Evolutionary conservation across 2,888 invertebrate genomes (phyloP).

Genomic region (Ichneumoninae sp.): DNA sequence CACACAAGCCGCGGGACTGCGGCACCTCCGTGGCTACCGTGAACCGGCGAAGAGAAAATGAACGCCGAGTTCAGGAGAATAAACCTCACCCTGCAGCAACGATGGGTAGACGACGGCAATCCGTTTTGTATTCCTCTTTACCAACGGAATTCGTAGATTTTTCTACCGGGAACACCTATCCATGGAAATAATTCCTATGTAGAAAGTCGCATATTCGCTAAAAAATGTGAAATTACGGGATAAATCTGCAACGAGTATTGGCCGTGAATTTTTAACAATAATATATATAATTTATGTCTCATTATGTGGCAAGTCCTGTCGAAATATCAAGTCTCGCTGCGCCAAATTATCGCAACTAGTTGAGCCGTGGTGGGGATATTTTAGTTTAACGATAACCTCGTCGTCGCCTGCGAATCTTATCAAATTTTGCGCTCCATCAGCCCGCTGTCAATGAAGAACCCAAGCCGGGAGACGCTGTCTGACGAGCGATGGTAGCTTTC

Average conservation of each 20-base stretch:
- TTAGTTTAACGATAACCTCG: not conserved
- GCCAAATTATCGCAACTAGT: not conserved
- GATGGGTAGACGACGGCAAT: slow-evolving; percentile 23
- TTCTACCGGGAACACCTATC: not conserved
- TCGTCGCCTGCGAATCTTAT: not conserved
- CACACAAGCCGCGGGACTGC: slow-evolving; percentile 70
- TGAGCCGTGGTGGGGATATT: not conserved
- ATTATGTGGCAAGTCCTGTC: not conserved
- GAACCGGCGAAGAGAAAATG: slow-evolving; percentile 55
- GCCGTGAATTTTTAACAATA: not conserved
- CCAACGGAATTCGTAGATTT: not conserved
- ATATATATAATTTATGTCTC: not conserved
- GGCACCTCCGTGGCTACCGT: slow-evolving; percentile 19
- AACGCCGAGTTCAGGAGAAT: slow-evolving; percentile 58
- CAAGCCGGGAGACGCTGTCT: slow-evolving; percentile 23
- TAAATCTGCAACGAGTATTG: not conserved
- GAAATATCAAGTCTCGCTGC: not conserved
- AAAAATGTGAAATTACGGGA: slow-evolving; percentile 26
- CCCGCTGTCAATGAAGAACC: slow-evolving; percentile 4
- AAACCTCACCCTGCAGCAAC: slow-evolving; percentile 26
- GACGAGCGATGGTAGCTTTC: slow-evolving; percentile 13
- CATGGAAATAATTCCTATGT: not conserved
- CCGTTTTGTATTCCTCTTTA: slow-evolving; percentile 46
- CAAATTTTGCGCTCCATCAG: not conserved
- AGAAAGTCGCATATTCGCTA: slow-evolving; percentile 8